A percentile compares a stretch with the other conserved stretches of the same genome.
These are phyloP conservation scores for Notocelia uddmanniana DNA, from an alignment of 2,888 invertebrate genomes.

Conservation along the genomic window DNA sequence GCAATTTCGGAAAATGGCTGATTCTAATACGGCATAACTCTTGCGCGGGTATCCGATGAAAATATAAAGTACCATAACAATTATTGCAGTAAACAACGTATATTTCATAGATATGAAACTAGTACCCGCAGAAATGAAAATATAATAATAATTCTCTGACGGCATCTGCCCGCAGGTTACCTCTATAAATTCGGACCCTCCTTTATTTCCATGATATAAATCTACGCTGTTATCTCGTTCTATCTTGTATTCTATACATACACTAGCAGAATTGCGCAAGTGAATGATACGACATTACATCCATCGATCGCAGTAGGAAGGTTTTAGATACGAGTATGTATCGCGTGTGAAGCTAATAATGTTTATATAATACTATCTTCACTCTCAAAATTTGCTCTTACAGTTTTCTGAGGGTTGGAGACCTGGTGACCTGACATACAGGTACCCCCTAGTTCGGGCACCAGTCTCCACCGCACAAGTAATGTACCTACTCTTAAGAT, in stretches of 20 bases:
- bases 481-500: too few species aligned
- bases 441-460: too few species aligned
- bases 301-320: too few species aligned
- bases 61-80: not conserved
- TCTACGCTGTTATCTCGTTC: conserved; percentile 14
- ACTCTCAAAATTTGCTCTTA: too few species aligned
- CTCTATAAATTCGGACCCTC: conserved; percentile 44
- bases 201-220: conserved; percentile 42
- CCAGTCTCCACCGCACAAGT: too few species aligned
- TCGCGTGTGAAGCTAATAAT: too few species aligned
- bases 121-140: conserved; percentile 26
- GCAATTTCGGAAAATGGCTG: not conserved
- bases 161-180: conserved; percentile 31
- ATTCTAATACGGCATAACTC: not conserved
- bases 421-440: too few species aligned
- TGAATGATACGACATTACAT: too few species aligned
- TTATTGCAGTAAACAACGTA: conserved; percentile 4
- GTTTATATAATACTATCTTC: too few species aligned
- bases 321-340: too few species aligned
- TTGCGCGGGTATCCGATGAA: not conserved
- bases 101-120: conserved; percentile 17
- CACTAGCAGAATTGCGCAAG: too few species aligned
- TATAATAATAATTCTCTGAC: conserved; percentile 34
- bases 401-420: too few species aligned
- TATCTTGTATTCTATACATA: not conserved